These are phyloP conservation scores for Euzophera pinguis DNA, from an alignment of 2,888 invertebrate species.

Conservation along the genomic window DNA sequence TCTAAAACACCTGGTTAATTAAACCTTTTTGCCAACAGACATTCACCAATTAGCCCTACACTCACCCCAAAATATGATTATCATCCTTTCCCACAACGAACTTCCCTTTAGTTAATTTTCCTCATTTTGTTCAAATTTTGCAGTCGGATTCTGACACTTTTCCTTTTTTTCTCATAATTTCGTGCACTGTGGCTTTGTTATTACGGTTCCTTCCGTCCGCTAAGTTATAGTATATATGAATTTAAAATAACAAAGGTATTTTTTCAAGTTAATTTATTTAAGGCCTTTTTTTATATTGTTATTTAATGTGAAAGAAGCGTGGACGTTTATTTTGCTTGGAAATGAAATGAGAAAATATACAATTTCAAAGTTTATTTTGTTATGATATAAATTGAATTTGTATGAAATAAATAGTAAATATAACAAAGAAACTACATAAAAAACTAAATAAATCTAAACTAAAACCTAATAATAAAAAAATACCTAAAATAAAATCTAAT, in stretches of 20 bases:
- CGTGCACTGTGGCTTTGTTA: conserved; percentile 21
- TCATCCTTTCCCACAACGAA: conserved; percentile 59
- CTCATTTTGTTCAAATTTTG: conserved; percentile 59
- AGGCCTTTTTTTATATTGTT: not conserved
- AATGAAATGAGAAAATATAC: not conserved
- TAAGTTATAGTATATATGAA: conserved; percentile 10
- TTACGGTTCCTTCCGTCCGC: conserved; percentile 3
- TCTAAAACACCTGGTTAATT: not conserved
- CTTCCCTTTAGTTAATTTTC: conserved; percentile 65
- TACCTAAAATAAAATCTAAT: too few relatives aligned
- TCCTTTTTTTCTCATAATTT: conserved; percentile 30
- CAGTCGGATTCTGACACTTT: conserved; percentile 48
- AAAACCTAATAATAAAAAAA: too few relatives aligned
- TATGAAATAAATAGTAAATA: too few relatives aligned
- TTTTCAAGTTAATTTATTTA: not conserved
- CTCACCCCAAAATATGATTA: conserved; percentile 54
- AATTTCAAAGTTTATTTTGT: not conserved
- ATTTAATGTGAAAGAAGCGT: not conserved
- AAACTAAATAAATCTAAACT: too few relatives aligned
- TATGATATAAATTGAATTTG: too few relatives aligned
- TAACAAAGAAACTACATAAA: too few relatives aligned
- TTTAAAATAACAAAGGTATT: conserved; percentile 1
- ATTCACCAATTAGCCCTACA: conserved; percentile 11
- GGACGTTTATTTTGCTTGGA: not conserved
- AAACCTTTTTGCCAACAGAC: conserved; percentile 6